Percentiles rank a stretch among this genome's conserved stretches.
These are phyloP conservation scores for Natrix natrix DNA, from an alignment of 2,797 vertebrate species.

Conservation along the genomic window DNA sequence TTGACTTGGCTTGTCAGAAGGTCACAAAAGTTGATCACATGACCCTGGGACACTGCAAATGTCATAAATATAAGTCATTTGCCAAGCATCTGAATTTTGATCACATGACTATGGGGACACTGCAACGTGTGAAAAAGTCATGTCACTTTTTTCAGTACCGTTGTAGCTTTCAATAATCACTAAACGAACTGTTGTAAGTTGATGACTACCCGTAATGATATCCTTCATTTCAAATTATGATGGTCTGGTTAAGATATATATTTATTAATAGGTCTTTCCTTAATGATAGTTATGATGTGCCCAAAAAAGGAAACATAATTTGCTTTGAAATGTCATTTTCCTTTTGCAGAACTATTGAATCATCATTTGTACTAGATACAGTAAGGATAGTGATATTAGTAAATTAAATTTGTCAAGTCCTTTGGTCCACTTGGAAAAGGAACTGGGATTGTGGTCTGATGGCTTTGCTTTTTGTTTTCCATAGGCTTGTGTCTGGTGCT, in stretches of 20 bases:
- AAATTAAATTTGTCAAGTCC: not conserved
- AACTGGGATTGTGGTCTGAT: not conserved
- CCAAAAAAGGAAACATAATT: not conserved
- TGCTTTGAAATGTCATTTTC: not conserved
- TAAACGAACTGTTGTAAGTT: not conserved
- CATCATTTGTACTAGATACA: not conserved
- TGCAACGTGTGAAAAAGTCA: not conserved
- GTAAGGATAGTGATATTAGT: not conserved
- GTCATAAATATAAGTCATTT: not conserved
- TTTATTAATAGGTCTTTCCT: not conserved
- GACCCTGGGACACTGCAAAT: not conserved
- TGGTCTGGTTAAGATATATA: not conserved
- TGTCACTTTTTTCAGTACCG: not conserved
- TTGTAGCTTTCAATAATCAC: not conserved
- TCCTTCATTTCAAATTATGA: not conserved
- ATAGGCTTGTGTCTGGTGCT: conserved; percentile 94
- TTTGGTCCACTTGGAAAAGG: not conserved
- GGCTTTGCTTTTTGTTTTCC: not conserved
- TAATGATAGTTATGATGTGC: not conserved
- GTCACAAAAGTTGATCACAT: not conserved
- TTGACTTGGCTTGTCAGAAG: not conserved
- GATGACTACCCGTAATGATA: not conserved
- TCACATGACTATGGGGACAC: not conserved
- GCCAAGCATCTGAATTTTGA: not conserved
- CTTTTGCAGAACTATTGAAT: not conserved